Evolutionary conservation across 2,888 invertebrate species (phyloP).

Genomic region (Thecophora atra): DNA sequence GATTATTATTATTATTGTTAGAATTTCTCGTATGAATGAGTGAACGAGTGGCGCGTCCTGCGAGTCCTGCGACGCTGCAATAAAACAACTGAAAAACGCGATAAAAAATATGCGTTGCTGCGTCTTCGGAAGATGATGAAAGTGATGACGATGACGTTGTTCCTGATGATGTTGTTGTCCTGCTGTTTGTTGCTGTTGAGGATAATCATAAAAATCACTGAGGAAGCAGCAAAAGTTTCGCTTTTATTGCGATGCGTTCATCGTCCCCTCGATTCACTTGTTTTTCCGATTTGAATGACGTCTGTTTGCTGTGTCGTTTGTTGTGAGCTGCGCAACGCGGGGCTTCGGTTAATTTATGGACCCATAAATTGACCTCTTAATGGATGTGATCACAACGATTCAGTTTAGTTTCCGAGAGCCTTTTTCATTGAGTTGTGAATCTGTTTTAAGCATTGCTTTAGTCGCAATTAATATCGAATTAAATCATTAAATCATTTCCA

Average conservation of each 20-base stretch:
- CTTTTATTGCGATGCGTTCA: neutral
- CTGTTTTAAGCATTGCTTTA: too few species aligned
- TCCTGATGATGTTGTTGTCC: conserved; percentile 33
- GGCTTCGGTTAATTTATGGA: conserved; percentile 39
- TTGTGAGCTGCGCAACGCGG: neutral
- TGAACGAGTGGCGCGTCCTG: neutral
- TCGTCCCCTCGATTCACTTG: conserved; percentile 57
- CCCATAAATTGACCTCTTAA: conserved; percentile 48
- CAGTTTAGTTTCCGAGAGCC: neutral
- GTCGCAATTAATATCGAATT: too few species aligned
- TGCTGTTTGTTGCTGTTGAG: too few species aligned
- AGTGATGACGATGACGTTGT: neutral
- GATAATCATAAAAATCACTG: conserved; percentile 60
- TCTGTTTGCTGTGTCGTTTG: conserved; percentile 11
- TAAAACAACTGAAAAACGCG: conserved; percentile 18
- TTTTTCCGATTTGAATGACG: conserved; percentile 49
- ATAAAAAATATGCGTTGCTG: neutral
- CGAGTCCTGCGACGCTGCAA: neutral
- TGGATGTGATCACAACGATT: conserved; percentile 12
- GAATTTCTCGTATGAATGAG: neutral
- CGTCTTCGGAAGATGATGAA: neutral
- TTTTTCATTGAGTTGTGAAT: too few species aligned
- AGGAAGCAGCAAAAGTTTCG: conserved; percentile 25
- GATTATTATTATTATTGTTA: conserved; percentile 53
- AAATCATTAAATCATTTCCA: too few species aligned